phyloP scores from a whole-genome alignment of 2,888 invertebrate genomes.

The Acrobasis repandana region DNA sequence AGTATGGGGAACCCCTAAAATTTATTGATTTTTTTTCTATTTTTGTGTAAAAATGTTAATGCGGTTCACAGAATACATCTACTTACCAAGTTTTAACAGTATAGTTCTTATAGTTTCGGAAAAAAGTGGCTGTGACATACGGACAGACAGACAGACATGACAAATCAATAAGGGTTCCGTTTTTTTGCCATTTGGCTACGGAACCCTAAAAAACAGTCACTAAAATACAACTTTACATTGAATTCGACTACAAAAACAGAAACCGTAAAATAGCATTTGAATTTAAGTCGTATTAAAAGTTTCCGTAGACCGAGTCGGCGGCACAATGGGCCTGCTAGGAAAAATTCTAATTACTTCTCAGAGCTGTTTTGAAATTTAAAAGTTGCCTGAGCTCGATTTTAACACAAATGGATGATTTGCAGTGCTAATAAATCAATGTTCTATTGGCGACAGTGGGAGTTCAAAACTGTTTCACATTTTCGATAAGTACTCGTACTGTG shows the following conservation, averaged over 20 bases:
- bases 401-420: conserved; percentile 48
- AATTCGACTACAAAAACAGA: conserved; percentile 64
- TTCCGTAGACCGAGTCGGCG: conserved; percentile 71
- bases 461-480: neutral
- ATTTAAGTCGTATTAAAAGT: conserved; percentile 80
- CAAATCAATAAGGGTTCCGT: no score
- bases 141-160: no score
- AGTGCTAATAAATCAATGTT: conserved; percentile 17
- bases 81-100: no score
- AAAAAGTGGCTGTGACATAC: no score
- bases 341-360: conserved; percentile 79
- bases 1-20: no score
- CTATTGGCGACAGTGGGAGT: neutral
- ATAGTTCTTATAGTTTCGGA: no score
- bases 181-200: no score
- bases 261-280: conserved; percentile 76
- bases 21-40: no score
- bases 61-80: no score
- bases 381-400: conserved; percentile 58
- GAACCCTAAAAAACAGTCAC: conserved; percentile 14
- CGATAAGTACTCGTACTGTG: neutral
- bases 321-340: conserved; percentile 75
- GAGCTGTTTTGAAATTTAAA: conserved; percentile 70
- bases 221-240: conserved; percentile 38
- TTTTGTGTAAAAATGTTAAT: no score